These are phyloP conservation scores for Tragelaphus buxtoni DNA, from an alignment of 2,113 vertebrate species.

Conservation along the genomic window DNA sequence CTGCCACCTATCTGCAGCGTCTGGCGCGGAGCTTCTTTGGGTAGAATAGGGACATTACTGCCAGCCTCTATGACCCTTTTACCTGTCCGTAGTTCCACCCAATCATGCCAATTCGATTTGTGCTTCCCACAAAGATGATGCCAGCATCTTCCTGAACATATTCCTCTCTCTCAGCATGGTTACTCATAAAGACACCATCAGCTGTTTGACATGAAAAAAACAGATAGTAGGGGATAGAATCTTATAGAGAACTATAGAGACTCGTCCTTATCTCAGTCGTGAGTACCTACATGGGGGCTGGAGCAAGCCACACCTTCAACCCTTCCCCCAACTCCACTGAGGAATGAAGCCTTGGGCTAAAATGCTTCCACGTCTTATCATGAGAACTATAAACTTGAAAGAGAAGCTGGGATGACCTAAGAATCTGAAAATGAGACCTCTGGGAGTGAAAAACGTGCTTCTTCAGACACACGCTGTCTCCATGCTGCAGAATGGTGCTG, in stretches of 20 bases:
- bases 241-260: not conserved
- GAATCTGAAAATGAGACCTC: not conserved
- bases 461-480: not conserved
- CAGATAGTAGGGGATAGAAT: not conserved
- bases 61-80: constrained; percentile 34
- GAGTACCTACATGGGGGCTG: not conserved
- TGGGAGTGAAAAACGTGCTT: not conserved
- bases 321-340: not conserved
- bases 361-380: not conserved
- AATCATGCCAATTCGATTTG: constrained; percentile 67
- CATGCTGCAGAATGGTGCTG: not conserved
- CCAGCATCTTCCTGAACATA: constrained; percentile 90
- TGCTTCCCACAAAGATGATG: constrained; percentile 83
- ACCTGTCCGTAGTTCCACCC: constrained; percentile 91
- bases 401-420: not conserved
- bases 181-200: constrained; percentile 86
- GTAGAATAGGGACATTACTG: not conserved
- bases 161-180: constrained; percentile 79
- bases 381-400: not conserved
- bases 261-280: not conserved
- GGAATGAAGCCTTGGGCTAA: not conserved
- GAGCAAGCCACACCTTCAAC: not conserved
- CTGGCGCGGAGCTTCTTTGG: not conserved
- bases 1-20: not conserved
- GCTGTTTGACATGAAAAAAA: constrained; percentile 72